phyloP scores from a whole-genome alignment of 2,797 vertebrate species.

The Rhinophrynus dorsalis region DNA sequence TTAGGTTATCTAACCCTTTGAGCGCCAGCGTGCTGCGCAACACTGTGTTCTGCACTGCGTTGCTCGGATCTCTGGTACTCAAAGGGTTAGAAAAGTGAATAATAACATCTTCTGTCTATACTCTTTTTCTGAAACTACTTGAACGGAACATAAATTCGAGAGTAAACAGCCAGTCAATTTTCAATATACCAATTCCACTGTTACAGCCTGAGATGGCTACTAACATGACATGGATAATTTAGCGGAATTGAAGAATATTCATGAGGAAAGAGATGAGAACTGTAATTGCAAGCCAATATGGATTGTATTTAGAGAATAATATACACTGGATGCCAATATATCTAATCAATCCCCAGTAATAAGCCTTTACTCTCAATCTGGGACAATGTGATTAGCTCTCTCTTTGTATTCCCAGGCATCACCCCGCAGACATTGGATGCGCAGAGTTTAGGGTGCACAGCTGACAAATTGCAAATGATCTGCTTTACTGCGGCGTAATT shows the following conservation, averaged over 20 bases:
- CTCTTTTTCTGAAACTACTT: too few relatives aligned
- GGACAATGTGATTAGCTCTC: background rate
- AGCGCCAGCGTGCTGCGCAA: too few relatives aligned
- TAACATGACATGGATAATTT: background rate
- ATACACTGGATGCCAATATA: constrained; percentile 10
- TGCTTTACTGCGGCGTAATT: background rate
- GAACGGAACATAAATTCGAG: background rate
- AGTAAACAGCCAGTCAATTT: background rate
- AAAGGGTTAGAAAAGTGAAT: too few relatives aligned
- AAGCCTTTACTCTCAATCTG: background rate
- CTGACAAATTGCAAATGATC: background rate
- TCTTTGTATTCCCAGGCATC: background rate
- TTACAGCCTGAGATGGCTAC: background rate
- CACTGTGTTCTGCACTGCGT: too few relatives aligned
- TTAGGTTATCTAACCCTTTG: too few relatives aligned
- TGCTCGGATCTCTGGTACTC: too few relatives aligned
- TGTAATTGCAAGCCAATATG: constrained; percentile 1
- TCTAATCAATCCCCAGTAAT: constrained; percentile 1
- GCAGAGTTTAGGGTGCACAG: background rate
- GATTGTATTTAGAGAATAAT: constrained; percentile 13
- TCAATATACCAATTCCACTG: too few relatives aligned
- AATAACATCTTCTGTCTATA: too few relatives aligned
- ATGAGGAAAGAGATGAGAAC: constrained; percentile 21
- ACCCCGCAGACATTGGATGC: background rate
- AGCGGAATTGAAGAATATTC: constrained; percentile 12